phyloP scores from a whole-genome alignment of 2,888 invertebrate genomes.

The Adelognathus sp. region DNA sequence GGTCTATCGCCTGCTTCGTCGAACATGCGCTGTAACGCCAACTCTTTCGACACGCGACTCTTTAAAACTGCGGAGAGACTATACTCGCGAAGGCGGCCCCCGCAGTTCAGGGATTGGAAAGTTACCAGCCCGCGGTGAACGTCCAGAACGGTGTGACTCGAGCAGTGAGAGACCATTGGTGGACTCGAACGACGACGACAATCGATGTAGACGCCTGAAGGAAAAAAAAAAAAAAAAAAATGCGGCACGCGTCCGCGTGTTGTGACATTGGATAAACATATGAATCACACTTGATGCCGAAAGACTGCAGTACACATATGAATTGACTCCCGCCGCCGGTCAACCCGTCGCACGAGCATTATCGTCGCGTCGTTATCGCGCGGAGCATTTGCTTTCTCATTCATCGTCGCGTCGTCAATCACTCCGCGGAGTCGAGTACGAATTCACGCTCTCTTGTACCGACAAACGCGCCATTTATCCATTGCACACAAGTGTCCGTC shows the following conservation, averaged over 20 bases:
- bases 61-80: constrained; percentile 11
- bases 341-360: not conserved
- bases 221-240: too few species aligned
- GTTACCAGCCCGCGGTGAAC: constrained; percentile 3
- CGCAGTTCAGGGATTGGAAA: constrained; percentile 22
- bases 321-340: not conserved
- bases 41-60: constrained; percentile 45
- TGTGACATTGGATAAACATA: constrained; percentile 49
- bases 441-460: not conserved
- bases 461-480: not conserved
- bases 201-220: constrained; percentile 37
- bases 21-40: constrained; percentile 26
- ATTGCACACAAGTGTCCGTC: not conserved
- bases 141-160: not conserved
- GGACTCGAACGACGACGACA: not conserved
- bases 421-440: not conserved
- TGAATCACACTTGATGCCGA: constrained; percentile 34
- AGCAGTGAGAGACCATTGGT: not conserved
- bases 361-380: not conserved
- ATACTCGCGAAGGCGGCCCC: not conserved
- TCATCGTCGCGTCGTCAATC: constrained; percentile 12
- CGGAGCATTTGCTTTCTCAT: constrained; percentile 2
- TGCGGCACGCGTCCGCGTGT: constrained; percentile 35
- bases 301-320: not conserved
- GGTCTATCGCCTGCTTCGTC: constrained; percentile 6